Percentiles rank a stretch among this genome's conserved stretches.
phyloP scores from a whole-genome alignment of 2,888 invertebrate species.

The Anorthoa munda region DNA sequence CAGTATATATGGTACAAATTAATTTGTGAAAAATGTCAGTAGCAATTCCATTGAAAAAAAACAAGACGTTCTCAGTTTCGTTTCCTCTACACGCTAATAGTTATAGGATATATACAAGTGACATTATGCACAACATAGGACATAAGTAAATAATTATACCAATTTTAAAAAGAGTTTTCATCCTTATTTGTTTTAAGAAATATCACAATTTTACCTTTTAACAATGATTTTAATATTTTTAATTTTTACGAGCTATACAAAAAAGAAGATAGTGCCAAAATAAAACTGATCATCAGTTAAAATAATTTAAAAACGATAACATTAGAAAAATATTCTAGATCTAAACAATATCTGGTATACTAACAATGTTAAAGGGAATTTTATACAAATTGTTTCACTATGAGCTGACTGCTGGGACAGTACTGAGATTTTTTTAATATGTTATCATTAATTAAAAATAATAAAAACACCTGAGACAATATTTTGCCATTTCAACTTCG shows the following conservation, averaged over 20 bases:
- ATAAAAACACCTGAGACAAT: too few species aligned
- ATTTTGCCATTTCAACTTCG: too few species aligned
- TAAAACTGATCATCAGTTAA: constrained; percentile 53
- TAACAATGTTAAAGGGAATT: constrained; percentile 61
- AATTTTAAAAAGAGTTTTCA: constrained; percentile 22
- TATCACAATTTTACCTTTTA: constrained; percentile 59
- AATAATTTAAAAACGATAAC: constrained; percentile 65
- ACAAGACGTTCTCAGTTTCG: too few species aligned
- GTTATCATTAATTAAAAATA: too few species aligned
- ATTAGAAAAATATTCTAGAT: constrained; percentile 80
- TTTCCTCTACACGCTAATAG: too few species aligned
- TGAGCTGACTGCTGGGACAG: constrained; percentile 21
- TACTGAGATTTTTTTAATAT: background rate
- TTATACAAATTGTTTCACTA: constrained; percentile 44
- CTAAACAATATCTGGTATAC: constrained; percentile 69
- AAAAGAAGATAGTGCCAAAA: constrained; percentile 32
- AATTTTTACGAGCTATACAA: background rate
- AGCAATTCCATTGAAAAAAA: too few species aligned
- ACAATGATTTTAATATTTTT: constrained; percentile 15
- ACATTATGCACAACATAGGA: background rate
- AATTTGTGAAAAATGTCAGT: too few species aligned
- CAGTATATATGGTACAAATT: too few species aligned
- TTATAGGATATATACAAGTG: too few species aligned
- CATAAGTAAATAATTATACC: background rate
- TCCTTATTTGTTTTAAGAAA: constrained; percentile 28